phyloP scores from a whole-genome alignment of 1,140 invertebrate species.

The Saccostrea cuccullata region DNA sequence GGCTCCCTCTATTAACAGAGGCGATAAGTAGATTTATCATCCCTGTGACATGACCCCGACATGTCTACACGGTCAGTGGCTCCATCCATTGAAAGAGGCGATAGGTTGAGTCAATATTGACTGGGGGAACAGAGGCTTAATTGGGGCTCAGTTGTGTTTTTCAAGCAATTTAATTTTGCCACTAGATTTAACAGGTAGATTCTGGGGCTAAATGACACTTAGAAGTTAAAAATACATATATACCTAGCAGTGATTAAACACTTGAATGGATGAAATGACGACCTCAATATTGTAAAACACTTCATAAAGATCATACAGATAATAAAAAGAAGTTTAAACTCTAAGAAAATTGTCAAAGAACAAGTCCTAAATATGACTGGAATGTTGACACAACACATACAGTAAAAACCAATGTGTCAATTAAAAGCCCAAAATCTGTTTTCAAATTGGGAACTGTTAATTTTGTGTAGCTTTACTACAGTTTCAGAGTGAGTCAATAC shows the following conservation, averaged over 20 bases:
- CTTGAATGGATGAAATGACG: neutral
- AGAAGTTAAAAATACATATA: constrained; percentile 26
- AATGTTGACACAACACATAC: neutral
- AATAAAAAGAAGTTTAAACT: neutral
- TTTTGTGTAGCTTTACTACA: too few species aligned
- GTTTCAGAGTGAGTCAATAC: too few species aligned
- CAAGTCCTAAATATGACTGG: neutral
- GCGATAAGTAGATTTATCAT: neutral
- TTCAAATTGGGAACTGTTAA: too few species aligned
- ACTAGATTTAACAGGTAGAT: constrained; percentile 28
- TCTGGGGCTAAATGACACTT: neutral
- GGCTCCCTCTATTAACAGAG: neutral
- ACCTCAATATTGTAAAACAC: neutral
- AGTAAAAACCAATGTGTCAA: too few species aligned
- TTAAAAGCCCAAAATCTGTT: too few species aligned
- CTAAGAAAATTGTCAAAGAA: neutral
- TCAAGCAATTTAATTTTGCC: neutral
- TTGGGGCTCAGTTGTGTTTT: neutral
- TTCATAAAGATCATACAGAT: neutral
- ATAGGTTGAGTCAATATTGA: neutral
- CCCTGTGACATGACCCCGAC: neutral
- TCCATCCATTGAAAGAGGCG: neutral
- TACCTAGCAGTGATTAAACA: neutral
- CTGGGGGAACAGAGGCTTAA: neutral
- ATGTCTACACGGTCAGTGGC: neutral